Conservation (phyloP, 92 coral and sea anemone species). For the Zoanthus sociatus region DNA sequence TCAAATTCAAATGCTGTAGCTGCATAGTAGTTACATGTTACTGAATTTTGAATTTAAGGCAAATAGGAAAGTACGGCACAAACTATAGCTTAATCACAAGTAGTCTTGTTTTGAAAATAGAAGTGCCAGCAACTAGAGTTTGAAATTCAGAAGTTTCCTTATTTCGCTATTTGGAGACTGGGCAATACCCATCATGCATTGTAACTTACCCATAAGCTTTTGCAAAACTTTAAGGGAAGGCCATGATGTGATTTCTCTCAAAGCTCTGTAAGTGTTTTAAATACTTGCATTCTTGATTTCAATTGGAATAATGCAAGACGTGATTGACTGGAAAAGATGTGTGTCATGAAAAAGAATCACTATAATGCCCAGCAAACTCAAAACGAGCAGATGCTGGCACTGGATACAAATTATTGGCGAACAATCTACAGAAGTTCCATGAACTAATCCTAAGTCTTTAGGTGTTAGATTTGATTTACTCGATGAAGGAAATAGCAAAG, state of each 20-base stretch:
- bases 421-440: slow-evolving; percentile 22
- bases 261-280: too few species aligned
- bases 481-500: slow-evolving; percentile 40
- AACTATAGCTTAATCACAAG: neutral
- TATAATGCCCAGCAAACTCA: slow-evolving; percentile 57
- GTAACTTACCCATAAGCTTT: too few species aligned
- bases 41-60: neutral
- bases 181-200: too few species aligned
- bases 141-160: neutral
- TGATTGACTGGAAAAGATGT: slow-evolving; percentile 64
- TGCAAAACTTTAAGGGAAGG: too few species aligned
- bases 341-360: slow-evolving; percentile 38
- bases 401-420: slow-evolving; percentile 53
- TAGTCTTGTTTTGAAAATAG: neutral
- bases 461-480: neutral
- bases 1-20: slow-evolving; percentile 1
- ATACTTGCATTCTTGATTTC: too few species aligned
- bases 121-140: slow-evolving; percentile 5
- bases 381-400: slow-evolving; percentile 33
- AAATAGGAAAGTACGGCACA: neutral
- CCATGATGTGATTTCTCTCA: too few species aligned
- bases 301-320: too few species aligned
- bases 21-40: neutral
- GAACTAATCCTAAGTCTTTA: slow-evolving; percentile 12
- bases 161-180: too few species aligned